phyloP scores from a whole-genome alignment of 2,113 vertebrate species.

The Verasper variegatus region DNA sequence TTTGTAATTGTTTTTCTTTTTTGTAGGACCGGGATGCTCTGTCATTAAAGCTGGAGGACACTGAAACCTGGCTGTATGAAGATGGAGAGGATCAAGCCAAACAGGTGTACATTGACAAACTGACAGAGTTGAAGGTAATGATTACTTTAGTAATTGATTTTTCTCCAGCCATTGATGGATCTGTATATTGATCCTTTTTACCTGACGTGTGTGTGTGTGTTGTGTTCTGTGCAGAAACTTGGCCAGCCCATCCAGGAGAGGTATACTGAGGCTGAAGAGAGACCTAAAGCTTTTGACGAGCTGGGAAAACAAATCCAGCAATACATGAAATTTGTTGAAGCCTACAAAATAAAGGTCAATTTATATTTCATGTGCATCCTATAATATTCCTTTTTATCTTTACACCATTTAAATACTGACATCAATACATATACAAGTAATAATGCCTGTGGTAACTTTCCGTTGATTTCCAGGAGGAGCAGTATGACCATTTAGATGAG shows the following conservation, averaged over 20 bases:
- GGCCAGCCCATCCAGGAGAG: slow-evolving; percentile 93
- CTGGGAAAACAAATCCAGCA: slow-evolving; percentile 95
- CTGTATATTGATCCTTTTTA: not conserved
- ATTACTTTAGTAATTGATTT: not conserved
- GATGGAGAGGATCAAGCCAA: slow-evolving; percentile 98
- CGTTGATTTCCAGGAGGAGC: slow-evolving; percentile 84
- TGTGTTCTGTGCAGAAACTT: slow-evolving; percentile 79
- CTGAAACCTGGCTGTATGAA: slow-evolving; percentile 97
- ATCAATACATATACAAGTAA: not conserved
- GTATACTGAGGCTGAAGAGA: slow-evolving; percentile 91
- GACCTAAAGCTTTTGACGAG: slow-evolving; percentile 96
- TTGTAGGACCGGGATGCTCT: slow-evolving; percentile 89
- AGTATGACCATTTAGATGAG: slow-evolving; percentile 93
- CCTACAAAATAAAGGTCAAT: slow-evolving; percentile 94
- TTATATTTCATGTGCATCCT: not conserved
- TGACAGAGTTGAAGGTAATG: slow-evolving; percentile 91
- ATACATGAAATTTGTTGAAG: slow-evolving; percentile 94
- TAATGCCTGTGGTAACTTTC: not conserved
- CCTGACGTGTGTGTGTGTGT: not conserved
- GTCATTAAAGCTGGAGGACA: slow-evolving; percentile 92
- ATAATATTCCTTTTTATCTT: not conserved
- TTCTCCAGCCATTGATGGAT: not conserved
- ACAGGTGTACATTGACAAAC: slow-evolving; percentile 96
- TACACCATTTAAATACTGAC: not conserved
- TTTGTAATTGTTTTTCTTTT: not conserved